These are phyloP conservation scores for Pseudorhiza aurosa DNA, from an alignment of 30 jellyfish, hydroid and myxozoan species.

Conservation along the genomic window DNA sequence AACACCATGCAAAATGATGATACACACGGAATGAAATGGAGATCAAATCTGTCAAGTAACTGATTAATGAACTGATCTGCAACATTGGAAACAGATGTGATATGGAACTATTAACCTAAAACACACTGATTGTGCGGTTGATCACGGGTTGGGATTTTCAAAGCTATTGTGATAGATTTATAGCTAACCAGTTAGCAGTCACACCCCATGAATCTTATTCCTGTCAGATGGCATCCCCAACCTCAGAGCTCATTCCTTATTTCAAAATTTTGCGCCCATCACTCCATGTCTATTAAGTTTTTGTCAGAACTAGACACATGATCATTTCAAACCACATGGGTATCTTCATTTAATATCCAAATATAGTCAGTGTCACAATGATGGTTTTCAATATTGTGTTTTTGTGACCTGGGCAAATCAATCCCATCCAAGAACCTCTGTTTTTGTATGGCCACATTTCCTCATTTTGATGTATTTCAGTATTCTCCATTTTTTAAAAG, in stretches of 20 bases:
- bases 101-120: neutral
- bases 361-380: neutral
- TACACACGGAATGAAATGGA: neutral
- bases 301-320: neutral
- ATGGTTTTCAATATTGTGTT: neutral
- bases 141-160: neutral
- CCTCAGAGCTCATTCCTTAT: neutral
- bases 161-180: slow-evolving; percentile 24
- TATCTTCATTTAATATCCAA: neutral
- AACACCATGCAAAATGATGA: neutral
- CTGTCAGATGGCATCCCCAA: slow-evolving; percentile 3
- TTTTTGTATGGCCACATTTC: no score
- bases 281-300: neutral
- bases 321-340: neutral
- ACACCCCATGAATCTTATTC: slow-evolving; percentile 3
- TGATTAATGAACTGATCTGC: neutral
- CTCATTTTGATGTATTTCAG: no score
- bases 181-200: neutral
- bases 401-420: neutral
- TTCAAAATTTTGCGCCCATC: neutral
- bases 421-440: no score
- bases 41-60: neutral
- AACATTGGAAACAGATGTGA: slow-evolving; percentile 9
- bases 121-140: neutral
- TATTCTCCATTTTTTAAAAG: no score